phyloP scores from a whole-genome alignment of 1,140 invertebrate species.

The Thaumatotibia leucotreta region DNA sequence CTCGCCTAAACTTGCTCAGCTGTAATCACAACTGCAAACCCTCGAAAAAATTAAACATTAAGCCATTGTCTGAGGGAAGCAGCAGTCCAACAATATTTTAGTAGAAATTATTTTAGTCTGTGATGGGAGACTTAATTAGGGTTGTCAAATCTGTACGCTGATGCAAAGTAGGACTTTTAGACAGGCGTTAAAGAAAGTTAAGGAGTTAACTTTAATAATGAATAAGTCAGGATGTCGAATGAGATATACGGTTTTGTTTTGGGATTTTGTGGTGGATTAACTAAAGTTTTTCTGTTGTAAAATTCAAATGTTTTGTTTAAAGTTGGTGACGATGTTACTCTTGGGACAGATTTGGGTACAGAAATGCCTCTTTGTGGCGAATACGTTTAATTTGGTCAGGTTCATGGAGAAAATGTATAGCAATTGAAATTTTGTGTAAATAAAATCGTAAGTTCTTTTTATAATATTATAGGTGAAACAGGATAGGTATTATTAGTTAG shows the following conservation, averaged over 20 bases:
- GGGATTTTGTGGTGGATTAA: background rate
- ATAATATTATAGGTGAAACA: too few relatives aligned
- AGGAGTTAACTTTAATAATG: constrained; percentile 8
- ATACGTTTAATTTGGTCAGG: background rate
- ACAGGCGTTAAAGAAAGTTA: constrained; percentile 3
- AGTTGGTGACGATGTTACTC: background rate
- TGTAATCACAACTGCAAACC: background rate
- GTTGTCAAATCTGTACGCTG: background rate
- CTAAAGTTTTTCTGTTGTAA: background rate
- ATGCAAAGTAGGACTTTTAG: background rate
- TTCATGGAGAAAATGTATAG: background rate
- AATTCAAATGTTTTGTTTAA: background rate
- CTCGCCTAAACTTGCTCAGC: background rate
- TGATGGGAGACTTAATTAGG: background rate
- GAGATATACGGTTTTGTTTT: constrained; percentile 5
- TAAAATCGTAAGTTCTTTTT: background rate
- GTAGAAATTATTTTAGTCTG: background rate
- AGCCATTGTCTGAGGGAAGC: background rate
- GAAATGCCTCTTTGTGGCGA: background rate
- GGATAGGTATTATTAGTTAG: too few relatives aligned
- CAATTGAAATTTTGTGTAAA: background rate
- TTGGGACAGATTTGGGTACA: background rate
- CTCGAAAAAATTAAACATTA: background rate
- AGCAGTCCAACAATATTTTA: background rate
- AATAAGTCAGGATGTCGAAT: constrained; percentile 6